These are phyloP conservation scores for Vesta saturnalis DNA, from an alignment of 2,888 invertebrate species.

Conservation along the genomic window DNA sequence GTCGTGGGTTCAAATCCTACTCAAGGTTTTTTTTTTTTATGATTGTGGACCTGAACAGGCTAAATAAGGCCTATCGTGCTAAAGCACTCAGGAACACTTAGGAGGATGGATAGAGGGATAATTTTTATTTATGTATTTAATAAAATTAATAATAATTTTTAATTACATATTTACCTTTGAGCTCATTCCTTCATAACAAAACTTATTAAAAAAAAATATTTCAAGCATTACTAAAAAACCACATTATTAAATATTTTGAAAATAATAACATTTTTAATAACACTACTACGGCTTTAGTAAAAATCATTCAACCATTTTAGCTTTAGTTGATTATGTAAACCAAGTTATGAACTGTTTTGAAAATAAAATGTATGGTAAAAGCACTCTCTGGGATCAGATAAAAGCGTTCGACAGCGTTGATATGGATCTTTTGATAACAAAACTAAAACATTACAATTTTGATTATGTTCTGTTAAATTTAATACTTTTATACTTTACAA, in stretches of 20 bases:
- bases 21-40: no score
- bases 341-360: background rate
- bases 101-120: no score
- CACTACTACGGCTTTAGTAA: background rate
- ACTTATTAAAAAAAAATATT: background rate
- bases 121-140: no score
- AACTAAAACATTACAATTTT: background rate
- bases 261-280: background rate
- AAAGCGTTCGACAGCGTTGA: background rate
- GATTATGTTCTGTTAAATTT: background rate
- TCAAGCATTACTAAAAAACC: background rate
- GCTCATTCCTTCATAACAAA: no score
- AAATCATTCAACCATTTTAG: background rate
- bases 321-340: background rate
- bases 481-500: background rate
- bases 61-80: no score
- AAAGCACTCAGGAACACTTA: no score
- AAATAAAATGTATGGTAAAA: background rate
- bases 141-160: no score
- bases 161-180: no score
- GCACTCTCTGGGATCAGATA: background rate
- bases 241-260: background rate
- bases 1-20: no score
- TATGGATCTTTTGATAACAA: background rate
- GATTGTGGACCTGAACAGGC: no score